Base-by-base conservation (phyloP, 2,113 vertebrate species). In the Nyctibius bracteatus region DNA sequence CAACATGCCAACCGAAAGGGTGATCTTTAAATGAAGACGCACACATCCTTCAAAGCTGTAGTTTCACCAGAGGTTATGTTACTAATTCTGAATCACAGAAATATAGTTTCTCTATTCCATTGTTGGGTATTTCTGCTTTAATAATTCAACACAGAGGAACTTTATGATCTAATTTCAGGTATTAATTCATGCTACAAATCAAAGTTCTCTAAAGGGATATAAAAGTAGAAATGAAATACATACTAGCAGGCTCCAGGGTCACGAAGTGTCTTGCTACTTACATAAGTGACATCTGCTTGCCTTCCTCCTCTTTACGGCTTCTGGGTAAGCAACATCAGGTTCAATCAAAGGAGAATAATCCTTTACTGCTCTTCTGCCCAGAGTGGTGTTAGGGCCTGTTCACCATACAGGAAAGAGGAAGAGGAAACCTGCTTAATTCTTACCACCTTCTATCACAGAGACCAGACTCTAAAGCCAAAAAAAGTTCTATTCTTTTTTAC, bases 341-440 rank as follows among this genome's bases (percentile, higher is more conserved):
- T 96, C 89, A 96, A 14, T 66, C 70, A 88, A 78, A 94, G 54
- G 49, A 80, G 78, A 93, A 77, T 71, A 78, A 86, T 80, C 28
- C 19, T 93, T 88, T 80, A 43, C 47, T 84, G 54, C 51, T 92
- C 6, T 46, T 96, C 75, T 90, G 37, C 73, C 70, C 79, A 74
- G 41, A 71, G 77, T 51, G 71, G 6, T 61, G 17, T 57, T 81
- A 72, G 86, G 41, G 79, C 35, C n/a, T 90, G 59, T 71, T 97
- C 57, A 62, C 15, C 22, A 44, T 4, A 81, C 5, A 62, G 49
- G 49, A 81, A 91, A 86, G 44, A 70, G 41, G 44, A 81, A 81
- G 16, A 68, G 44, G 21, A 92, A 93, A 72, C 4, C 18, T 82
- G 16, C 28, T 66, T 54, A 67, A 84, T 93, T 82, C n/a, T 75